Conservation (phyloP, 1,140 invertebrate species). For the Aphidius gifuensis region DNA sequence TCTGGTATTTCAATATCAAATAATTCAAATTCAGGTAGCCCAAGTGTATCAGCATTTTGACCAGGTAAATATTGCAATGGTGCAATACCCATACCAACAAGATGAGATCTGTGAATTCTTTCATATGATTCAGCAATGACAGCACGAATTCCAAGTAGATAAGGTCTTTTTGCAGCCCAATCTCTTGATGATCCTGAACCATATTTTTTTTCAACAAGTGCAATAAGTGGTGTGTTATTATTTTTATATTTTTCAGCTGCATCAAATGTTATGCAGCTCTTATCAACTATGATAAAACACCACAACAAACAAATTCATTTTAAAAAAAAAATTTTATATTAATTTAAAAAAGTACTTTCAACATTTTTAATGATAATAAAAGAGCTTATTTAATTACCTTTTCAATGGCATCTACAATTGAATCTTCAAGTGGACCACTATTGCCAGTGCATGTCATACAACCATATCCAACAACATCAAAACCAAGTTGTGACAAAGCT, state of each 20-base stretch:
- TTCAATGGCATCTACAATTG: conserved; percentile 90
- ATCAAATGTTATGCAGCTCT: too few species aligned
- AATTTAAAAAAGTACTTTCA: conserved; percentile 8
- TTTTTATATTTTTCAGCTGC: conserved; percentile 81
- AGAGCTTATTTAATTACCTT: conserved; percentile 59
- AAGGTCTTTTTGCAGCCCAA: conserved; percentile 98
- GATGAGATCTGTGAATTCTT: conserved; percentile 91
- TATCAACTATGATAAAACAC: conserved; percentile 94
- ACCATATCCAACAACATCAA: conserved; percentile 92
- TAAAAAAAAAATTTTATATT: conserved; percentile 42
- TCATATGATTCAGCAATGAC: conserved; percentile 98
- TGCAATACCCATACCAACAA: conserved; percentile 97
- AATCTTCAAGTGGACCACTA: conserved; percentile 88
- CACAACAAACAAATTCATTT: conserved; percentile 92
- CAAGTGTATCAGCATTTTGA: conserved; percentile 77
- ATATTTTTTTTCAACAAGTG: conserved; percentile 96
- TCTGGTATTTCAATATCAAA: conserved; percentile 77
- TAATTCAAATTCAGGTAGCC: conserved; percentile 80
- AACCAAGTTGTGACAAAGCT: conserved; percentile 83
- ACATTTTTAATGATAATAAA: conserved; percentile 6
- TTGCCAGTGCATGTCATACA: conserved; percentile 99
- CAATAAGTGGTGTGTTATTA: conserved; percentile 73
- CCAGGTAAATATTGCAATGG: conserved; percentile 88
- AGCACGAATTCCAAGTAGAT: conserved; percentile 82
- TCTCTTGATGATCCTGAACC: conserved; percentile 94